A percentile compares a stretch with the other conserved stretches of the same genome.
Conservation (phyloP, 2,113 vertebrate genomes). For the Fregata magnificens region DNA sequence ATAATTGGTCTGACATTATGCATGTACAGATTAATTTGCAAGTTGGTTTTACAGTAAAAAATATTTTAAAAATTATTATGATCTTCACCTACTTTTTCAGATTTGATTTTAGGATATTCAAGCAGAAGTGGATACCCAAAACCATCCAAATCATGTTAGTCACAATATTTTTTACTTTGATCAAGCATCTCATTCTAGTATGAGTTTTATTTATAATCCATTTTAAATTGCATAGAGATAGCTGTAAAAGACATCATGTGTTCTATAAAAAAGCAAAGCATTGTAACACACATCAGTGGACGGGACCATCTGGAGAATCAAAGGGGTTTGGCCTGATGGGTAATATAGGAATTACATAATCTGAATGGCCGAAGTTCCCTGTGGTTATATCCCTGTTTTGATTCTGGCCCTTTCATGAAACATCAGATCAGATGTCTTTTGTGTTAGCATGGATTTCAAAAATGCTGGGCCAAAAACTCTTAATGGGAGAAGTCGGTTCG, state of each 20-base stretch:
- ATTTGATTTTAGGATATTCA: not conserved
- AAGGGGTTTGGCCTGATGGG: not conserved
- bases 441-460: not conserved
- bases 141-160: rapidly evolving
- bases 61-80: not conserved
- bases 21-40: not conserved
- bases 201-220: not conserved
- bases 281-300: not conserved
- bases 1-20: not conserved
- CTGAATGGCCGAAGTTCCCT: not conserved
- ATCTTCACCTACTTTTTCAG: not conserved
- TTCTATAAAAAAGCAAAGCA: not conserved
- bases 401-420: not conserved
- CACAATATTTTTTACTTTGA: not conserved
- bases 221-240: not conserved
- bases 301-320: not conserved
- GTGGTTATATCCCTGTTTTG: not conserved
- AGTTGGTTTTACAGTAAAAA: not conserved
- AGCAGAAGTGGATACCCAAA: not conserved
- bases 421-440: not conserved
- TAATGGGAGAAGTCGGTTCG: not conserved
- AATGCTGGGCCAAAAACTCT: not conserved
- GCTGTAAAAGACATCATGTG: not conserved
- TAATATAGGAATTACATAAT: not conserved
- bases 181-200: not conserved